Evolutionary conservation across 2,113 vertebrate genomes (phyloP).

Genomic region (rabbit (Oryctolagus cuniculus)): DNA sequence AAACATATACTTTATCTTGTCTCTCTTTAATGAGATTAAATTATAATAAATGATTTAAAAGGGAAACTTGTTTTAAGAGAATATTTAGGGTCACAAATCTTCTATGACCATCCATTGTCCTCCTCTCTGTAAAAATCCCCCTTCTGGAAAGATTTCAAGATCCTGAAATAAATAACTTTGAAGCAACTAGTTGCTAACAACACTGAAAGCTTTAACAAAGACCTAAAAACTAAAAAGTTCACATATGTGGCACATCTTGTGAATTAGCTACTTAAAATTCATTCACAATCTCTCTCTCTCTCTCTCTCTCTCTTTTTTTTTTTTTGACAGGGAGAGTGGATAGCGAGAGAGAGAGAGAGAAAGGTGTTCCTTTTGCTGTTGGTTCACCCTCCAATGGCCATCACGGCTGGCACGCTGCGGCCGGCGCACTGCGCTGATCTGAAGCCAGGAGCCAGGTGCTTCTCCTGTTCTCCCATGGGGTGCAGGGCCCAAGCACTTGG

Average conservation of each 20-base stretch:
- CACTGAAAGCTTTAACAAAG: not conserved
- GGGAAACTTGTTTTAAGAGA: not conserved
- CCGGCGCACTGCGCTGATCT: no score
- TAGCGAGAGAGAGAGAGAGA: no score
- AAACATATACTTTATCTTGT: not conserved
- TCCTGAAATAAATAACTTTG: not conserved
- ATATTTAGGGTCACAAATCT: constrained; percentile 7
- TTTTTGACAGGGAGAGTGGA: no score
- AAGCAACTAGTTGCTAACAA: not conserved
- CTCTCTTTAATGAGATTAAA: not conserved
- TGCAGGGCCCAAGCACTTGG: no score
- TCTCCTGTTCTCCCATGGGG: no score
- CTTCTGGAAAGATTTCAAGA: not conserved
- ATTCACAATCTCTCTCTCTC: not conserved
- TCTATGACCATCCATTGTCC: not conserved
- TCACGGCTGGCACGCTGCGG: no score
- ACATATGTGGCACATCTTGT: no score
- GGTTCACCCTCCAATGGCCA: no score
- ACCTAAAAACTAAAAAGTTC: not conserved
- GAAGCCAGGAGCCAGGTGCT: no score
- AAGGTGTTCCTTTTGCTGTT: no score
- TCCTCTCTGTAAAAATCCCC: not conserved
- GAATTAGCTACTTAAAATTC: no score
- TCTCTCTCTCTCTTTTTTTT: no score
- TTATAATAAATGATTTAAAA: not conserved